Percentiles rank a stretch among this genome's conserved stretches.
Evolutionary conservation across 2,797 vertebrate genomes (phyloP).

Genomic region (Sylvilagus floridanus): DNA sequence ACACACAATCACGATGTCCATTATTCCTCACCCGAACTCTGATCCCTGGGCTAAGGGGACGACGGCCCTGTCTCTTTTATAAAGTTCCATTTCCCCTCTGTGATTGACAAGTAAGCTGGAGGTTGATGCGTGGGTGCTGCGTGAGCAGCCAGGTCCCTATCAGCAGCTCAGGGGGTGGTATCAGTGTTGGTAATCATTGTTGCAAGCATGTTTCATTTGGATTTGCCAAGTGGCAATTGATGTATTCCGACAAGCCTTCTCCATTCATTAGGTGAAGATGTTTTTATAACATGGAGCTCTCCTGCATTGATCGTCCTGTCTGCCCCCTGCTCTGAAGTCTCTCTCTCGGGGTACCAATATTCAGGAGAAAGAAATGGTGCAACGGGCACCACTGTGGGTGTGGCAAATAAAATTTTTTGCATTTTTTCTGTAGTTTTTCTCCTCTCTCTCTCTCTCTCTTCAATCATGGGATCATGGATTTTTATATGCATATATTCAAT

Average conservation of each 20-base stretch:
- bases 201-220: neutral
- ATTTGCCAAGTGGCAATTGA: neutral
- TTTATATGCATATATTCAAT: neutral
- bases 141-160: neutral
- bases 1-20: neutral
- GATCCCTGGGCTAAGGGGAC: neutral
- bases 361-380: neutral
- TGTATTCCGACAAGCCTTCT: neutral
- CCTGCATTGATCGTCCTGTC: neutral
- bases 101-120: neutral
- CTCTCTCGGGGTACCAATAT: neutral
- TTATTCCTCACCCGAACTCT: neutral
- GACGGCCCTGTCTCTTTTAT: too few relatives aligned
- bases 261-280: neutral
- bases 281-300: neutral
- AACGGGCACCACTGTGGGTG: neutral
- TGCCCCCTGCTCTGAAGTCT: neutral
- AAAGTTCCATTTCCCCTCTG: neutral
- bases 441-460: neutral
- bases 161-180: fast-evolving
- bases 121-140: neutral
- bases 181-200: neutral
- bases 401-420: neutral
- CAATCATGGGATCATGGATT: neutral
- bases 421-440: neutral